Evolutionary conservation across 2,113 vertebrate species (phyloP).

Genomic region (Labeo rohita): DNA sequence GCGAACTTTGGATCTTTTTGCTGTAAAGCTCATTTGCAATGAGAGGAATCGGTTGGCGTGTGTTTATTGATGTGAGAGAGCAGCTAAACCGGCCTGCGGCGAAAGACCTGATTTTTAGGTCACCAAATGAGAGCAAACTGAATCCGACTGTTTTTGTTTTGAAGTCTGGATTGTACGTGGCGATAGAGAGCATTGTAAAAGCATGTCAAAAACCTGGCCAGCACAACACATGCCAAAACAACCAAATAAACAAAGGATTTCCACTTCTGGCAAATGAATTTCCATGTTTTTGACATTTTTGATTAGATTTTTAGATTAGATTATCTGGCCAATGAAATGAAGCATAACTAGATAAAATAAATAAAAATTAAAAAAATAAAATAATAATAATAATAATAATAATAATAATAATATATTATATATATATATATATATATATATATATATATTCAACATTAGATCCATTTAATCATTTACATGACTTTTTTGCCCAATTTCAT

Average conservation of each 20-base stretch:
- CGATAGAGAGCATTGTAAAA: not conserved
- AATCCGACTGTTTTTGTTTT: slow-evolving; percentile 19
- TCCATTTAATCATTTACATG: too few relatives aligned
- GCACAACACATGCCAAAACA: not conserved
- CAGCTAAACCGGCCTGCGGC: slow-evolving; percentile 18
- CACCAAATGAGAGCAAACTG: slow-evolving; percentile 23
- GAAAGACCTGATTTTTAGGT: slow-evolving; percentile 28
- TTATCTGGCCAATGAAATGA: too few relatives aligned
- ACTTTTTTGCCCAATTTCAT: too few relatives aligned
- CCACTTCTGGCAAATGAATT: not conserved
- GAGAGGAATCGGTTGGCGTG: slow-evolving; percentile 8
- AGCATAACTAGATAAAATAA: too few relatives aligned
- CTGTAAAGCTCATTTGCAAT: not conserved
- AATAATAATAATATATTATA: too few relatives aligned
- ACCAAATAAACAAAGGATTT: not conserved
- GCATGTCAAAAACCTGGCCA: not conserved
- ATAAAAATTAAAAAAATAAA: too few relatives aligned
- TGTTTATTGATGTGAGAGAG: slow-evolving; percentile 30
- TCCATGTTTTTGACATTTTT: not conserved
- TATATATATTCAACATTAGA: too few relatives aligned
- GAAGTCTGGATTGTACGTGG: not conserved
- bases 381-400: too few relatives aligned
- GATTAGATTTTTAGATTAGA: too few relatives aligned
- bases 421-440: too few relatives aligned
- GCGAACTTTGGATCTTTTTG: slow-evolving; percentile 31